Base-by-base conservation (phyloP, 2,113 vertebrate species). In the Platysteira castanea region DNA sequence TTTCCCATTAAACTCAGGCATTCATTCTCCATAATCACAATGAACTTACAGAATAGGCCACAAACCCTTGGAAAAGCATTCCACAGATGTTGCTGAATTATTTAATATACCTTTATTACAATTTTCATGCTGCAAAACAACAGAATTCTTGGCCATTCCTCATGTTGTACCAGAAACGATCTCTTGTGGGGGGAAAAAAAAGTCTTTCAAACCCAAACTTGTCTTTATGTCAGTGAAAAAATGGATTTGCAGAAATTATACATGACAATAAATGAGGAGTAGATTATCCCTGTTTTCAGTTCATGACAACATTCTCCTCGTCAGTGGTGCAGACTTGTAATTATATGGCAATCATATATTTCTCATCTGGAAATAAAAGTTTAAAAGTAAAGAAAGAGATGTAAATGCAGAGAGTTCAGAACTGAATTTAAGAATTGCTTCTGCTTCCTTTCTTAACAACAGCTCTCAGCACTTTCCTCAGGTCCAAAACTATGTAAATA, bases 21-120 rank as follows among this genome's bases (percentile, higher is more conserved):
- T 42, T 78, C 52, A 3, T 81, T 79, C 68, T 49, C 37, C 10
- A 3, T 24, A 84, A 60, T 67, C 74, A 59, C 82, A 46, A 60
- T 49, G 47, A 46, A 26, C 21, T n/a, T 44, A 9, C 12, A 23
- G 35, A 15, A 31, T 33, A 83, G 71, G 41, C 70, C 80, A 61
- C 22, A 75, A 79, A 82, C 42, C 53, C 57, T 53, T 52, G 61
- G 69, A 95, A 90, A 41, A 85, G 82, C 75, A 50, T 7, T 65
- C 84, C 85, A 84, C 88, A 96, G 95, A 92, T 87, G 87, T 68
- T 90, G 89, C 56, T 95, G 65, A 93, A 97, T 96, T 93, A 88
- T 95, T 90, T 95, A 96, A 94, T 93, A 71, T 27, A 39, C 42
- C 63, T 84, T 86, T 96, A 84, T 92, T 95, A 84, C 77, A n/a